Percentiles rank a stretch among this genome's conserved stretches.
phyloP scores from a whole-genome alignment of 2,113 vertebrate species.

The Tricholaema leucomelas region DNA sequence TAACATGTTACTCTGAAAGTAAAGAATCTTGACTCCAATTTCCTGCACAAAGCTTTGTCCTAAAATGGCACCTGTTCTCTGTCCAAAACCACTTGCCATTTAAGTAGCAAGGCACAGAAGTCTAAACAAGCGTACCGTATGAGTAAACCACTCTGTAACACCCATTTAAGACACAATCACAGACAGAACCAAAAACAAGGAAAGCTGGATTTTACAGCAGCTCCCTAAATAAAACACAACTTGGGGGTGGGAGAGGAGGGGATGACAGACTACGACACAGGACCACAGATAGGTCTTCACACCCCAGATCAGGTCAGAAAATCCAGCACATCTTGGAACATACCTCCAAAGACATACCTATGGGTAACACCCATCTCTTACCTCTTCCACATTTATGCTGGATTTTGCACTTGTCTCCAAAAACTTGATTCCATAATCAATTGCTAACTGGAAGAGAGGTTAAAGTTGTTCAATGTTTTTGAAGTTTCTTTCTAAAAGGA shows the following conservation, averaged over 20 bases:
- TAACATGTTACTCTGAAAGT: neutral
- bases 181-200: neutral
- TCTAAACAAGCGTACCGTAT: neutral
- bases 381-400: slow-evolving; percentile 96
- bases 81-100: neutral
- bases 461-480: slow-evolving; percentile 26
- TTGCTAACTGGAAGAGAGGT: slow-evolving; percentile 86
- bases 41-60: neutral
- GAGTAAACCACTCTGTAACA: neutral
- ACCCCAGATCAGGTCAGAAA: neutral
- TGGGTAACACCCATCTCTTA: slow-evolving; percentile 61
- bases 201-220: neutral
- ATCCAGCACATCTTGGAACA: neutral
- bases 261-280: neutral
- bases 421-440: slow-evolving; percentile 98
- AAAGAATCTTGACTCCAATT: neutral
- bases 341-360: neutral
- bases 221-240: neutral
- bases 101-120: neutral
- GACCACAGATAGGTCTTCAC: neutral
- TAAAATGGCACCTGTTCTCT: neutral
- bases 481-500: neutral
- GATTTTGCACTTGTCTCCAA: slow-evolving; percentile 98
- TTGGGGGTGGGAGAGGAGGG: neutral
- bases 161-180: neutral